These are phyloP conservation scores for Drosophila atroscutellata DNA, from an alignment of 2,888 invertebrate genomes.

Conservation along the genomic window DNA sequence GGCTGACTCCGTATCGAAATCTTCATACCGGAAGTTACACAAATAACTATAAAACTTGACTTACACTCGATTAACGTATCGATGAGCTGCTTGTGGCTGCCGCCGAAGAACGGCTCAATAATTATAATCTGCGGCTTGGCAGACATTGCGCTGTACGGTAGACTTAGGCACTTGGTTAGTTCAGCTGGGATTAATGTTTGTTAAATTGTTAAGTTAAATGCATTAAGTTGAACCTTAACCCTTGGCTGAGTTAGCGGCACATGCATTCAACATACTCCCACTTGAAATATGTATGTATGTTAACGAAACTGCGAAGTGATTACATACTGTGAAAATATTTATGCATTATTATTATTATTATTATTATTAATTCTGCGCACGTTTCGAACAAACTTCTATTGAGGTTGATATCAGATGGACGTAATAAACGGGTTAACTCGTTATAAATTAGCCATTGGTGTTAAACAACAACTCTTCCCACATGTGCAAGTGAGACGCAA, in stretches of 20 bases:
- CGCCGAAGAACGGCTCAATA: slow-evolving; percentile 90
- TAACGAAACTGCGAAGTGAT: slow-evolving; percentile 1
- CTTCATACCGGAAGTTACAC: neutral
- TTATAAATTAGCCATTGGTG: slow-evolving; percentile 16
- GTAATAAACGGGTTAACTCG: slow-evolving; percentile 7
- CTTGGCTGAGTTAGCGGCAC: slow-evolving; percentile 42
- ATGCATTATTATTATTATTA: neutral
- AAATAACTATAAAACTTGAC: slow-evolving; percentile 24
- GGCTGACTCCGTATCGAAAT: neutral
- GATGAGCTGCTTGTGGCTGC: slow-evolving; percentile 89
- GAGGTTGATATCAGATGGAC: neutral
- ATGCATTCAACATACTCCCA: slow-evolving; percentile 32
- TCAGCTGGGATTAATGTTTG: slow-evolving; percentile 19
- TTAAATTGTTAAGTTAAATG: slow-evolving; percentile 35
- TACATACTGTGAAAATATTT: neutral
- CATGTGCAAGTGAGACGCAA: slow-evolving; percentile 51
- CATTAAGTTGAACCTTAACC: slow-evolving; percentile 48
- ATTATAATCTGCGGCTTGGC: slow-evolving; percentile 85
- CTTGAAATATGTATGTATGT: neutral
- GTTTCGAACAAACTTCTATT: neutral
- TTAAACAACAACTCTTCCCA: slow-evolving; percentile 44
- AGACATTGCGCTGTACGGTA: slow-evolving; percentile 52
- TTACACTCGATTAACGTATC: slow-evolving; percentile 85
- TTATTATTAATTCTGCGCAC: neutral
- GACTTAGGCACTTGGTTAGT: neutral